Evolutionary conservation across 1,140 invertebrate species (phyloP), one percentile per base, ranked within the genome.

Genomic region (Grapholita molesta): DNA sequence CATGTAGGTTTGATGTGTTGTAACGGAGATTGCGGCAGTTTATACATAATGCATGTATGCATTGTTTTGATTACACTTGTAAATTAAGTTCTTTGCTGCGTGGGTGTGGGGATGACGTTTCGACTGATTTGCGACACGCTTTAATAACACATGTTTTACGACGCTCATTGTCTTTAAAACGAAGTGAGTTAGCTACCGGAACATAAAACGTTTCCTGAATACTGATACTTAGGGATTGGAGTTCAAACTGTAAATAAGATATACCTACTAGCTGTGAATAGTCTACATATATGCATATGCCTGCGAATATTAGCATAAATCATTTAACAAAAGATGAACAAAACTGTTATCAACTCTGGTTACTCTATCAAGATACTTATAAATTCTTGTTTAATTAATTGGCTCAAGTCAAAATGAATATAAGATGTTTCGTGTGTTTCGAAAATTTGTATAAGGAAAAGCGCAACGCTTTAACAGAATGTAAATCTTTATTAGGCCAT

Each of bases 31-130:
- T 65, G 64, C 64, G 64, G 18, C 12, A 24, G 32, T 65, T 38
- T 21, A 65, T 38, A 65, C 21, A 65, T 65, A 35, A 61, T 61
- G 55, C 64, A 65, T 65, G 21, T 23, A 65, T 21, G 64, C 64
- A 65, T 65, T 65, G 64, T 38, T 38, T 65, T 65, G 25, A 65
- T 65, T 38, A 65, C 32, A 35, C 33, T 65, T 65, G 64, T 65
- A 65, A 65, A 38, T 38, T 35, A 65, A 65, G 30, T 65, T 25
- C 23, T 25, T 65, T 65, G 64, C 18, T 30, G 28, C 30, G 64
- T 35, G 64, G 30, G 33, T 21, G 64, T 9, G 64, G 21, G 55
- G 24, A n/a, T 61, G 55, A 61, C 55, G 55, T 61, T 28, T 28
- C 55, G 28, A 30, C n/a, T 61, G 28, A 61, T 61, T 61, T 61